Evolutionary conservation across 2,797 vertebrate genomes (phyloP), one percentile per base, ranked within the genome.

Genomic region (Onychomys arenicola): DNA sequence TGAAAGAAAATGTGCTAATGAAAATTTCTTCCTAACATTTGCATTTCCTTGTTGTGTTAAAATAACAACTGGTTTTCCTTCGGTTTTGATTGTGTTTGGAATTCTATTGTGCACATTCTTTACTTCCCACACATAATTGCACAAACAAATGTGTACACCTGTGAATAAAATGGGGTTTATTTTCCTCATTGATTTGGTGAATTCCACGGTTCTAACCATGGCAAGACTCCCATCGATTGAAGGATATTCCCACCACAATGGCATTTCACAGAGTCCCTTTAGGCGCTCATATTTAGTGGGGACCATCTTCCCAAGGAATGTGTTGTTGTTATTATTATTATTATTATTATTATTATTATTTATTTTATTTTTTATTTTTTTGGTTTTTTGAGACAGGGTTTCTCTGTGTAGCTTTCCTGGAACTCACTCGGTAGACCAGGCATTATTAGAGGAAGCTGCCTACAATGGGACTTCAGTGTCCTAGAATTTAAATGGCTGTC

Each of bases 41-140:
- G 63, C 88, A 96, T 94, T 93, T 97, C 77, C 84, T 89, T 76
- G 17, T 86, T 32, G 67, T 55, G 81, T 78, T 91, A 86, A 95
- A 96, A 90, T 46, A 92, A 86, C 83, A 93, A 91, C 57, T 71
- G 55, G 82, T 92, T 96, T 95, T 91, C 37, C 91, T 90, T 89
- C 78, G 1, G 8, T 77, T 84, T 86, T 89, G 43, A 65, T 67
- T 94, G 65, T 73, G 57, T 43, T 21, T 85, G 49, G 76, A 52
- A 17, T 89, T 94, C 76, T 90, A 2, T 2, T 19, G 43, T 82
- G 52, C 49, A 78, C 37, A 0, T 55, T 92, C 91, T 89, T 21
- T 93, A 93, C 75, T 67, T 75, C 34, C 49, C 90, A 84, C 49
- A 67, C 71, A 34, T 40, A 93, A 90, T 32, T 59, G 27, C 57